Conservation (phyloP, 2,113 vertebrate species). For the Fregetta grallaria region DNA sequence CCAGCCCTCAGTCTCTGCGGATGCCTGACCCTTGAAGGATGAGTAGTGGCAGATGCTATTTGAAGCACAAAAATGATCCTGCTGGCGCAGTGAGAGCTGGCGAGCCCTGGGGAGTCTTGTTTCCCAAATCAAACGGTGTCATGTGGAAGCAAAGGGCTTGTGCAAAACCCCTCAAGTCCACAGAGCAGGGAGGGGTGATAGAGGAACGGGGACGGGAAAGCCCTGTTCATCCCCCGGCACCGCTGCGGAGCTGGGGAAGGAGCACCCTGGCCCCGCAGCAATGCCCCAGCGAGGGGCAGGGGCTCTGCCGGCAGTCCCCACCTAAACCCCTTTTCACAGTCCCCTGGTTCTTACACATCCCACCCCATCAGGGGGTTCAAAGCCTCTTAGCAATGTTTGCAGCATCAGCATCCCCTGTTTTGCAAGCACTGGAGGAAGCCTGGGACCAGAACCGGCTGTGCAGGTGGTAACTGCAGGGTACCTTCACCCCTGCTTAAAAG, state of each 20-base stretch:
- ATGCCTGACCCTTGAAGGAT: slow-evolving; percentile 3
- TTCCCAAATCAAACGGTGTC: not conserved
- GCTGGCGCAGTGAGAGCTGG: not conserved
- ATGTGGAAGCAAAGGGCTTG: not conserved
- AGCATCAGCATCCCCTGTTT: not conserved
- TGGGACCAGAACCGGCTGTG: not conserved
- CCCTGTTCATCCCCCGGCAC: fast-evolving
- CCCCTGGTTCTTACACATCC: not conserved
- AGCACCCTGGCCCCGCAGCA: not conserved
- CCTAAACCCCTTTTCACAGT: fast-evolving
- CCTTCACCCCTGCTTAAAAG: not conserved
- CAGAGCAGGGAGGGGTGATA: not conserved
- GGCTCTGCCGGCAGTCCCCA: not conserved
- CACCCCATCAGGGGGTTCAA: not conserved
- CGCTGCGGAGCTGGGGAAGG: fast-evolving
- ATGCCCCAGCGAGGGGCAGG: not conserved
- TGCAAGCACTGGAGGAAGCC: not conserved
- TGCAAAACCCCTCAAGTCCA: not conserved
- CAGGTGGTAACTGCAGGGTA: fast-evolving
- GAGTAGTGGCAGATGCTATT: slow-evolving; percentile 10
- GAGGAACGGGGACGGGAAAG: not conserved
- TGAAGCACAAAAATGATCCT: not conserved
- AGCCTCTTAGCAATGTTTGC: not conserved
- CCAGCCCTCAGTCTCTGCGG: not conserved
- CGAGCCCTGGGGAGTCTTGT: not conserved